phyloP scores from a whole-genome alignment of 2,888 invertebrate species.

The Meiosimyza platycephala region DNA sequence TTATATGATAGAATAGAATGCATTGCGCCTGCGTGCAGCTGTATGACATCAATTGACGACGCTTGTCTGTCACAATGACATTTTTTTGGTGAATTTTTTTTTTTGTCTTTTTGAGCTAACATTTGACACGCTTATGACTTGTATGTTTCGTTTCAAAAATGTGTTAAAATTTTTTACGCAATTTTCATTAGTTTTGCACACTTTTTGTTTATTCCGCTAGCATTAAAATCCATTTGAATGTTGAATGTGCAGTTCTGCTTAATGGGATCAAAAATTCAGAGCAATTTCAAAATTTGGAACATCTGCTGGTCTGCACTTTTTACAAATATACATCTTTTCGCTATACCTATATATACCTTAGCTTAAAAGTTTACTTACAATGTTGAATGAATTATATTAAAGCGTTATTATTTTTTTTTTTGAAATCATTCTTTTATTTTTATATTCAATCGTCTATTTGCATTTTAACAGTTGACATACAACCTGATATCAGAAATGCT shows the following conservation, averaged over 20 bases:
- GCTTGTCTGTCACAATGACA: conserved; percentile 9
- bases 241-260: background rate
- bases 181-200: background rate
- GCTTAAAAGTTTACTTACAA: too few species aligned
- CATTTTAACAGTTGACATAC: too few species aligned
- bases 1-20: background rate
- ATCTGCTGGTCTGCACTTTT: too few species aligned
- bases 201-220: background rate
- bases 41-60: conserved; percentile 14
- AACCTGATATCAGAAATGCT: too few species aligned
- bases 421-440: too few species aligned
- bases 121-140: background rate
- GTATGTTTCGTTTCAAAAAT: background rate
- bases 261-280: background rate
- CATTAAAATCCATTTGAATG: background rate
- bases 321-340: too few species aligned
- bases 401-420: too few species aligned
- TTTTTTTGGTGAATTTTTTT: too few species aligned
- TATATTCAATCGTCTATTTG: too few species aligned
- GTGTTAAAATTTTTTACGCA: background rate
- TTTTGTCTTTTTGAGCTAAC: background rate
- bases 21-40: conserved; percentile 14
- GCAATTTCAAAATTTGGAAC: background rate
- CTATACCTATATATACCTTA: too few species aligned
- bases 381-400: too few species aligned